phyloP scores from a whole-genome alignment of 2,113 vertebrate species.

The Sula dactylatra region DNA sequence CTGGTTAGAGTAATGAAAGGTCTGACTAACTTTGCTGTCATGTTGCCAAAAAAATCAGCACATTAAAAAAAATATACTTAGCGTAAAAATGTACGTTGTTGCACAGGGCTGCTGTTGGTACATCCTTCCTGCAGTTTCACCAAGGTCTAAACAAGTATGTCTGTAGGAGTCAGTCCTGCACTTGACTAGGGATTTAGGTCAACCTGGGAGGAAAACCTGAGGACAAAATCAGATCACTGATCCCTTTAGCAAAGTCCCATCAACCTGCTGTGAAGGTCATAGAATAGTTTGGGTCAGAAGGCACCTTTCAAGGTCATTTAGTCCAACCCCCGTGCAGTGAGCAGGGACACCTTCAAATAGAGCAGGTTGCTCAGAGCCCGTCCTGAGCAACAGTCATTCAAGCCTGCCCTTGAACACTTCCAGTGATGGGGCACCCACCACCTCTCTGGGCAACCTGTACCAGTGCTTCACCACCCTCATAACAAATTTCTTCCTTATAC shows the following conservation, averaged over 20 bases:
- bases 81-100: not conserved
- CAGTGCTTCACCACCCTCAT: not conserved
- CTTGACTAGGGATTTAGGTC: not conserved
- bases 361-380: not conserved
- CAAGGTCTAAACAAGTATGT: not conserved
- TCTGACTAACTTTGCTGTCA: slow-evolving; percentile 15
- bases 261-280: not conserved
- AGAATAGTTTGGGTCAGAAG: not conserved
- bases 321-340: not conserved
- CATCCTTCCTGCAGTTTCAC: not conserved
- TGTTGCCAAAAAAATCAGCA: slow-evolving; percentile 33
- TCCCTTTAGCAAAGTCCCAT: not conserved
- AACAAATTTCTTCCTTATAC: not conserved
- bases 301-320: not conserved
- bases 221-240: not conserved
- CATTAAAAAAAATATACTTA: not conserved
- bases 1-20: slow-evolving; percentile 19
- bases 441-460: not conserved
- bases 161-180: not conserved
- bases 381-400: too few species aligned
- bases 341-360: not conserved
- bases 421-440: not conserved
- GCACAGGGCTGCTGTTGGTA: not conserved
- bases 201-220: not conserved
- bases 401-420: not conserved